phyloP scores from a whole-genome alignment of 2,888 invertebrate genomes.

The Sabatieria punctata region DNA sequence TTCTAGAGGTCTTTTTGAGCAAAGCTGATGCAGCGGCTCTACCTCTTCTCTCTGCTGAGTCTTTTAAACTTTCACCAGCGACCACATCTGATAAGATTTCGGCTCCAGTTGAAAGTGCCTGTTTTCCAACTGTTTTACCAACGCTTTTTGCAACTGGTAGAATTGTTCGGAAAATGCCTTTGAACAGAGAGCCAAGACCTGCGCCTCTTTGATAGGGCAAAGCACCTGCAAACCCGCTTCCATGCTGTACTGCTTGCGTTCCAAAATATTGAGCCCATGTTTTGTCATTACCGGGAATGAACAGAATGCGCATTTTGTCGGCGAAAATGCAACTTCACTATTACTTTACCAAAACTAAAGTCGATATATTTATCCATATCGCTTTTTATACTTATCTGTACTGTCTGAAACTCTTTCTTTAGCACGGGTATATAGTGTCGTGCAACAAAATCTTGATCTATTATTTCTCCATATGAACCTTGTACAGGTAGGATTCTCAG shows the following conservation, averaged over 20 bases:
- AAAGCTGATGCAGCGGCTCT: not conserved
- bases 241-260: conserved; percentile 1
- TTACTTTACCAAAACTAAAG: conserved; percentile 1
- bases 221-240: not conserved
- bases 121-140: conserved; percentile 1
- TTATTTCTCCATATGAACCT: conserved; percentile 1
- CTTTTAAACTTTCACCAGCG: not conserved
- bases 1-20: not conserved
- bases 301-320: not conserved
- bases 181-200: conserved; percentile 4
- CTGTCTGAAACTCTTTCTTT: not conserved
- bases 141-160: not conserved
- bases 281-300: not conserved
- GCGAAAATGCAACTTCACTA: conserved; percentile 6
- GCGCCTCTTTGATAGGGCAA: conserved; percentile 3
- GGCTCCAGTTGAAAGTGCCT: conserved; percentile 1
- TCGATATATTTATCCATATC: not conserved
- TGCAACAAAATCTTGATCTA: not conserved
- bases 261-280: not conserved
- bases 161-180: not conserved
- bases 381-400: conserved; percentile 1
- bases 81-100: not conserved
- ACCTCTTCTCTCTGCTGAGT: not conserved
- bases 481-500: not conserved
- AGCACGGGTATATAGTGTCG: conserved; percentile 2